Conservation (phyloP, 2,888 invertebrate genomes). For the Petrolisthes manimaculis region DNA sequence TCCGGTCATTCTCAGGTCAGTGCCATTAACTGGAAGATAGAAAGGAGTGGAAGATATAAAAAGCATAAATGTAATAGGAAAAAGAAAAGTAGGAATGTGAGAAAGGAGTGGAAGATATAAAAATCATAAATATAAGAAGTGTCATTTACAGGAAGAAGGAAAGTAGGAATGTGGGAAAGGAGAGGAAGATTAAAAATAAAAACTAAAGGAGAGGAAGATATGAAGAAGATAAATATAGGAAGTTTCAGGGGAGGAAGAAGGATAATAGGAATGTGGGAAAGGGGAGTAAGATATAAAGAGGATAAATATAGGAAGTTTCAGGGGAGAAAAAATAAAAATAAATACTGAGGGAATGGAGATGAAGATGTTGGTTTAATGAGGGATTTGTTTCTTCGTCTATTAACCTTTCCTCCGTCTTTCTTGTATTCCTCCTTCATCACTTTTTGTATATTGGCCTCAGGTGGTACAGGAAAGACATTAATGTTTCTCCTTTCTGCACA, state of each 20-base stretch:
- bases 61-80: neutral
- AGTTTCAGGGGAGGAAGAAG: neutral
- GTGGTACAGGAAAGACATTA: too few species aligned
- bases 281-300: neutral
- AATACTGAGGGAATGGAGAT: too few species aligned
- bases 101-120: neutral
- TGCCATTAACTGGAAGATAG: too few species aligned
- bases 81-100: neutral
- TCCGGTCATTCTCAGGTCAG: slow-evolving; percentile 43
- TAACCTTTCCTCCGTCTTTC: too few species aligned
- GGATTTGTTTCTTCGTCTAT: too few species aligned
- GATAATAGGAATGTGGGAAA: neutral
- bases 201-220: neutral
- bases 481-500: too few species aligned
- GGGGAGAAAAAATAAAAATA: too few species aligned
- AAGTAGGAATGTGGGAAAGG: too few species aligned
- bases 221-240: neutral
- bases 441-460: too few species aligned
- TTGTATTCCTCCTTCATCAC: too few species aligned
- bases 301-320: too few species aligned
- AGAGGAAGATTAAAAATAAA: neutral
- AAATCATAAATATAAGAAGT: neutral
- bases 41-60: neutral
- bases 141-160: neutral
- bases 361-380: too few species aligned